Evolutionary conservation across 2,888 invertebrate genomes (phyloP).

Genomic region (Nemotelus nigrinus): DNA sequence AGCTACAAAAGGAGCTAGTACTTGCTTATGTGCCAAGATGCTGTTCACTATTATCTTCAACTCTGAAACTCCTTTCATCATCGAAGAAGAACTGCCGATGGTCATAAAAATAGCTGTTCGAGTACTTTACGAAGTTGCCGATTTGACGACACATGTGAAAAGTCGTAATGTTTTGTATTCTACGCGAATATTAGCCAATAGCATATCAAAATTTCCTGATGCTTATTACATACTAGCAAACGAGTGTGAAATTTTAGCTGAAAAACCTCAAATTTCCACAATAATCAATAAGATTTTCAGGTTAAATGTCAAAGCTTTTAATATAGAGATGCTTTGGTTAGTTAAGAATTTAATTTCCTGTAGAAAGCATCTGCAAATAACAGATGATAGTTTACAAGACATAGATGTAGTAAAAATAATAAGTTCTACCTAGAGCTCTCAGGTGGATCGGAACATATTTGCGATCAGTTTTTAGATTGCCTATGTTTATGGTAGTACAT

Average conservation of each 20-base stretch:
- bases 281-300: constrained; percentile 39
- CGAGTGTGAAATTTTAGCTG: not conserved
- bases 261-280: too few relatives aligned
- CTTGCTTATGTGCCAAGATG: not conserved
- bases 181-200: constrained; percentile 45
- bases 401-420: not conserved
- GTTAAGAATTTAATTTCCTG: constrained; percentile 39
- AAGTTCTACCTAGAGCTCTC: too few relatives aligned
- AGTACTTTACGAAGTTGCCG: not conserved
- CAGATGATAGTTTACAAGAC: not conserved
- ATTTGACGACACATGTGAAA: not conserved
- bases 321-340: constrained; percentile 46
- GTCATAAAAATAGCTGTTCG: not conserved
- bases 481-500: too few relatives aligned
- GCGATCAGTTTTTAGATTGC: too few relatives aligned
- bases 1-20: not conserved
- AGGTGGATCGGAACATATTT: too few relatives aligned
- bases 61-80: not conserved
- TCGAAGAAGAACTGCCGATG: not conserved
- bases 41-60: constrained; percentile 20
- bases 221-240: constrained; percentile 12
- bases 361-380: constrained; percentile 6
- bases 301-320: constrained; percentile 24
- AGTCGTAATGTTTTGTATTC: constrained; percentile 40
- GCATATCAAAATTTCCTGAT: constrained; percentile 24